Evolutionary conservation across 2,797 vertebrate genomes (phyloP).

Genomic region (Tachyglossus aculeatus): DNA sequence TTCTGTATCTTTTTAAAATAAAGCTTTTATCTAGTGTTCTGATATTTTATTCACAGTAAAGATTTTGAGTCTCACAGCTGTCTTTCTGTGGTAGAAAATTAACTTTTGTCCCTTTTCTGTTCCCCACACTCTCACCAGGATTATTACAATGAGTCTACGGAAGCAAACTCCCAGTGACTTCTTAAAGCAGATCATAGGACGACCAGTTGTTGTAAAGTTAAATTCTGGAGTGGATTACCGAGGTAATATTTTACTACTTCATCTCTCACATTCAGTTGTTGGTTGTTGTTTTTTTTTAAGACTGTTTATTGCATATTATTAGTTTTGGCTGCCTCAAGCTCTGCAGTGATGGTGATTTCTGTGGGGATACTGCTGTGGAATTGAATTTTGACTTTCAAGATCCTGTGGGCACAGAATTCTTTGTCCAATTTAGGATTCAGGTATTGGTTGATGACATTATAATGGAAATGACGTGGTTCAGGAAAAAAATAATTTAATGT

Average conservation of each 20-base stretch:
- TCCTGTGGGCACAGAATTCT: too few relatives aligned
- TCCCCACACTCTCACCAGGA: constrained; percentile 26
- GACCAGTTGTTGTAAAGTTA: constrained; percentile 96
- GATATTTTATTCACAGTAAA: not conserved
- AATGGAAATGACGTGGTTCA: too few relatives aligned
- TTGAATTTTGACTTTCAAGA: too few relatives aligned
- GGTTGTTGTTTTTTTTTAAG: not conserved
- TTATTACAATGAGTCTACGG: constrained; percentile 89
- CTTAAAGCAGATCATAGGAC: constrained; percentile 97
- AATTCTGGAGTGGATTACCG: constrained; percentile 99
- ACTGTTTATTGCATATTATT: too few relatives aligned
- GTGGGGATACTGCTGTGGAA: too few relatives aligned
- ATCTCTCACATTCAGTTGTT: not conserved
- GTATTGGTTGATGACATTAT: too few relatives aligned
- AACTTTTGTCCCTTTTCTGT: constrained; percentile 4
- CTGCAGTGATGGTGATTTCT: too few relatives aligned
- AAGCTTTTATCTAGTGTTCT: not conserved
- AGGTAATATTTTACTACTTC: constrained; percentile 76
- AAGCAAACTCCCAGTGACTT: constrained; percentile 99
- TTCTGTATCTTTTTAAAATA: too few relatives aligned
- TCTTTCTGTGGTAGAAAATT: not conserved
- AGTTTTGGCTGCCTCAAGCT: too few relatives aligned
- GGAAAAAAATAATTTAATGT: too few relatives aligned
- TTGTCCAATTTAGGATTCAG: too few relatives aligned
- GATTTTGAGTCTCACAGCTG: not conserved